Evolutionary conservation across 2,113 vertebrate species (phyloP).

Genomic region (Nannospalax galili): DNA sequence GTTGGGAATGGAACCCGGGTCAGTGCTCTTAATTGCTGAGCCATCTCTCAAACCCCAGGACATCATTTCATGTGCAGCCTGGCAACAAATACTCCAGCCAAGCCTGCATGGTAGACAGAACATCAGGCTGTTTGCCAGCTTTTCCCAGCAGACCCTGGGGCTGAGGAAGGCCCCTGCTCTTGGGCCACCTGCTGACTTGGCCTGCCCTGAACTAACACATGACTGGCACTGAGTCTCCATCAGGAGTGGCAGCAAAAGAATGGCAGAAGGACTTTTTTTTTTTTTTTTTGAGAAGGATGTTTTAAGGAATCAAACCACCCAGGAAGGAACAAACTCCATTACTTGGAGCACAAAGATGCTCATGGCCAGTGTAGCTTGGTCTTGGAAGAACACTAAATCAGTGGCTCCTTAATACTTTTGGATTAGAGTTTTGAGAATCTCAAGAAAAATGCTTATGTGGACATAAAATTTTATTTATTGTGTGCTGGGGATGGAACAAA

Average conservation of each 20-base stretch:
- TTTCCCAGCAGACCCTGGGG: background rate
- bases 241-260: background rate
- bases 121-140: accelerated
- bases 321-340: background rate
- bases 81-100: accelerated
- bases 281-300: too few relatives aligned
- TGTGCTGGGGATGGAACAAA: background rate
- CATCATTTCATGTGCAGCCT: too few relatives aligned
- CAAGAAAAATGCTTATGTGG: background rate
- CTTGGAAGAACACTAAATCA: background rate
- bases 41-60: background rate
- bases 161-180: background rate
- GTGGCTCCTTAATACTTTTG: background rate
- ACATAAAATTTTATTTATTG: background rate
- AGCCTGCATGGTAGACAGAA: accelerated
- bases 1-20: too few relatives aligned
- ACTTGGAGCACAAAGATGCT: background rate
- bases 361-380: background rate
- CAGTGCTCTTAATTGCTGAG: background rate
- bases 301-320: background rate
- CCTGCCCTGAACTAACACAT: background rate
- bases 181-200: background rate
- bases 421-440: background rate
- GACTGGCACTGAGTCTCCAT: background rate
- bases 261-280: background rate